Conservation (phyloP, 2,797 vertebrate genomes). For the Cichlasoma orientale region DNA sequence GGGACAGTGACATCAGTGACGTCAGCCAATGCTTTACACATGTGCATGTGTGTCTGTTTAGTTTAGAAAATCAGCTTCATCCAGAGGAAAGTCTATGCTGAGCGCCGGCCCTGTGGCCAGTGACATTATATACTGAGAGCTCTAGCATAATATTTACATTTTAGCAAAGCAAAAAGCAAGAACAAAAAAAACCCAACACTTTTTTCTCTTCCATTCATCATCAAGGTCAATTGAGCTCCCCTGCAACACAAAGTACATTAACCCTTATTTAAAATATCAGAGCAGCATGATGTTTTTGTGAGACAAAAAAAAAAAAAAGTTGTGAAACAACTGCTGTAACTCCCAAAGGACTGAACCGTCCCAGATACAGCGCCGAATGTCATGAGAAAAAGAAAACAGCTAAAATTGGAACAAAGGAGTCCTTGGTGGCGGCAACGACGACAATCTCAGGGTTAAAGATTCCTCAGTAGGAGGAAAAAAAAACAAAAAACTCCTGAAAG, state of each 20-base stretch:
- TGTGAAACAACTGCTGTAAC: slow-evolving; percentile 38
- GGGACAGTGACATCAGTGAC: slow-evolving; percentile 70
- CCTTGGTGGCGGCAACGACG: slow-evolving; percentile 39
- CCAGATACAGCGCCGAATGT: slow-evolving; percentile 71
- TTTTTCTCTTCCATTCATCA: background rate
- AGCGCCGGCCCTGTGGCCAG: background rate
- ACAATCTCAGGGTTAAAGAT: slow-evolving; percentile 72
- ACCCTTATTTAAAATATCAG: slow-evolving; percentile 53
- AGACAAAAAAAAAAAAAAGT: background rate
- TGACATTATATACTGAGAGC: background rate
- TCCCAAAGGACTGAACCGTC: slow-evolving; percentile 56
- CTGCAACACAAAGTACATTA: slow-evolving; percentile 36
- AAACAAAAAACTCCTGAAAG: slow-evolving; percentile 65
- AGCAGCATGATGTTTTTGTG: slow-evolving; percentile 39
- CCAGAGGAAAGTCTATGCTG: background rate
- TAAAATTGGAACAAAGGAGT: slow-evolving; percentile 72
- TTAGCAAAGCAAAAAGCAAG: too few species aligned
- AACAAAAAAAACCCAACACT: fast-evolving
- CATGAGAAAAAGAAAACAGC: slow-evolving; percentile 73
- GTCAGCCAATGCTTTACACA: slow-evolving; percentile 42
- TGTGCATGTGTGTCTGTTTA: slow-evolving; percentile 30
- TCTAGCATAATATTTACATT: background rate
- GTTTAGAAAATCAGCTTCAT: slow-evolving; percentile 4
- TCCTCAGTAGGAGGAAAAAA: slow-evolving; percentile 40
- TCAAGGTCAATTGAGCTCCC: slow-evolving; percentile 10